Conservation (phyloP, 2,113 vertebrate genomes). For the Microtus richardsoni region DNA sequence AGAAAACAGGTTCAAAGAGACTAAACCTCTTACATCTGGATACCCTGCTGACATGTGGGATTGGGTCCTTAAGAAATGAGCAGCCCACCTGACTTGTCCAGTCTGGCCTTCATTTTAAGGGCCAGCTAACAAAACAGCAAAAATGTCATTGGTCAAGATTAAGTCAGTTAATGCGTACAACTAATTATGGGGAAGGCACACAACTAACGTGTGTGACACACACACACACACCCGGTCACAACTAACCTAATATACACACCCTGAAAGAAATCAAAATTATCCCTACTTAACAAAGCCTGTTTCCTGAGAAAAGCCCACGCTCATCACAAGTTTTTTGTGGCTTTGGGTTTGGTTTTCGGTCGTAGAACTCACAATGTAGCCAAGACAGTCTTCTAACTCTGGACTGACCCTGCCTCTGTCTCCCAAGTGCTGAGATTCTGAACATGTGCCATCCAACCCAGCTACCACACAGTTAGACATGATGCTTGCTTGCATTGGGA, state of each 20-base stretch:
- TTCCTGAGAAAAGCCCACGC: not conserved
- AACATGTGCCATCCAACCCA: not conserved
- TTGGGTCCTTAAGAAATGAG: not conserved
- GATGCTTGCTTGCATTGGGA: not conserved
- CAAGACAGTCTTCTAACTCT: not conserved
- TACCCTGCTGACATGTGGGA: not conserved
- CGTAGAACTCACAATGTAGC: not conserved
- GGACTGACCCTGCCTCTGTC: not conserved
- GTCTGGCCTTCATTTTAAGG: not conserved
- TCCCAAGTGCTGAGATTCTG: not conserved
- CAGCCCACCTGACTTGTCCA: not conserved
- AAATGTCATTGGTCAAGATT: not conserved
- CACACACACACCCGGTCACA: not conserved
- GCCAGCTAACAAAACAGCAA: not conserved
- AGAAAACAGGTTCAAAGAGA: not conserved
- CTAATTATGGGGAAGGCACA: not conserved
- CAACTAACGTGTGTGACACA: not conserved
- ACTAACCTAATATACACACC: accelerated
- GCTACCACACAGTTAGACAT: not conserved
- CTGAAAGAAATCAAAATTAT: not conserved
- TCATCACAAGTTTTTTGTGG: not conserved
- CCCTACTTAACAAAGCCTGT: not conserved
- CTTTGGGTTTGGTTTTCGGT: not conserved
- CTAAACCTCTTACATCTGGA: not conserved
- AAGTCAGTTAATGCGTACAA: not conserved